Conservation (phyloP, 1,140 invertebrate species). For the Cherax destructor region DNA sequence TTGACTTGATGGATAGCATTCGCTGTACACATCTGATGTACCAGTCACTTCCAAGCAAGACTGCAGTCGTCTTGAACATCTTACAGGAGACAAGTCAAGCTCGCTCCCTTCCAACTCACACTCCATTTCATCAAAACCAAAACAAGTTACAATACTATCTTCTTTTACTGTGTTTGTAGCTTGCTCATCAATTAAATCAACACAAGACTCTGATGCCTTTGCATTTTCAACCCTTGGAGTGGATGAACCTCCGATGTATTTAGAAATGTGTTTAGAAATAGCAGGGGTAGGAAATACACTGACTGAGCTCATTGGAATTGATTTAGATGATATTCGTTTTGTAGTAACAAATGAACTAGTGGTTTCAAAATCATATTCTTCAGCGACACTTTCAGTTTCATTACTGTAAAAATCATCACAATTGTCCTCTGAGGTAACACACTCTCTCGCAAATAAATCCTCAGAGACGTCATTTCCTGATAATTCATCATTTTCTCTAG, state of each 20-base stretch:
- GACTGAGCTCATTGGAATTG: slow-evolving; percentile 42
- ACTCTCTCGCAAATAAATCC: too few relatives aligned
- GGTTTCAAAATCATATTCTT: slow-evolving; percentile 35
- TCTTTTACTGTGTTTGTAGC: slow-evolving; percentile 7
- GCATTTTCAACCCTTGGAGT: slow-evolving; percentile 42
- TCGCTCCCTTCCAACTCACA: slow-evolving; percentile 9
- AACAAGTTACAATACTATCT: slow-evolving; percentile 29
- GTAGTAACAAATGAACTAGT: slow-evolving; percentile 49
- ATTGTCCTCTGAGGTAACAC: slow-evolving; percentile 12
- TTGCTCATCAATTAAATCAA: neutral
- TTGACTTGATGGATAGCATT: neutral
- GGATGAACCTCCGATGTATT: slow-evolving; percentile 40
- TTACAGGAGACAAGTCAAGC: slow-evolving; percentile 40
- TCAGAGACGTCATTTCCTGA: too few relatives aligned
- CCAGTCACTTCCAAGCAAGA: slow-evolving; percentile 29
- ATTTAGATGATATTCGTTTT: neutral
- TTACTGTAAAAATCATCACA: slow-evolving; percentile 13
- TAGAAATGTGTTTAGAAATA: slow-evolving; percentile 45
- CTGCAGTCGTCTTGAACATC: neutral
- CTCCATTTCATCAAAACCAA: slow-evolving; percentile 48
- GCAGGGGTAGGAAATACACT: slow-evolving; percentile 48
- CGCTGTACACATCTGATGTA: slow-evolving; percentile 13
- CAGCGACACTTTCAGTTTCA: slow-evolving; percentile 11
- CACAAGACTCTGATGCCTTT: neutral
- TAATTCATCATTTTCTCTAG: too few relatives aligned